phyloP scores from a whole-genome alignment of 2,797 vertebrate genomes.

The Poecilia gillii region DNA sequence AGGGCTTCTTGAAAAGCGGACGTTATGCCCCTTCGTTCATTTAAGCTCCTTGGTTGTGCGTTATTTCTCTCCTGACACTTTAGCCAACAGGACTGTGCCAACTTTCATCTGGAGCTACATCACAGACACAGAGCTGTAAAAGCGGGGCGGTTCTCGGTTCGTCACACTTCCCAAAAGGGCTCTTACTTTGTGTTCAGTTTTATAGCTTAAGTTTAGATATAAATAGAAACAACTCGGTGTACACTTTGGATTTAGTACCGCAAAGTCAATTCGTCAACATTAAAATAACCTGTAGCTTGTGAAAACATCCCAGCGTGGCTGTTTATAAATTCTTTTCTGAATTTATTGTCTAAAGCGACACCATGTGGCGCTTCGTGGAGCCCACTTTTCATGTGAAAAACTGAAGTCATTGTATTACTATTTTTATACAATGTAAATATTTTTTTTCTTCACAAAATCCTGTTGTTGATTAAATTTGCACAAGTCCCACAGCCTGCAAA shows the following conservation, averaged over 20 bases:
- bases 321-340: constrained; percentile 35
- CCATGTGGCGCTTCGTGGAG: constrained; percentile 47
- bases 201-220: background rate
- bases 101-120: constrained; percentile 53
- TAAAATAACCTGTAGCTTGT: background rate
- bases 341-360: constrained; percentile 61
- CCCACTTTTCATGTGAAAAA: background rate
- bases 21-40: constrained; percentile 11
- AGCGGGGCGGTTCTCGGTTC: constrained; percentile 60
- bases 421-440: background rate
- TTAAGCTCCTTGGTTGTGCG: constrained; percentile 9
- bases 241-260: background rate
- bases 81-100: constrained; percentile 40
- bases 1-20: constrained; percentile 46
- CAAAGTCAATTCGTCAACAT: background rate
- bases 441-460: background rate
- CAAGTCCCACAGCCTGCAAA: background rate
- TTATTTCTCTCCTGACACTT: constrained; percentile 50
- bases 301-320: constrained; percentile 19
- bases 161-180: constrained; percentile 8
- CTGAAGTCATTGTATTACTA: background rate
- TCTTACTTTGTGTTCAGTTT: background rate
- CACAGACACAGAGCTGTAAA: constrained; percentile 24
- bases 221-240: background rate
- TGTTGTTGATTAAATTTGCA: background rate